Conservation (phyloP, 2,888 invertebrate genomes). For the Pediacus dermestoides region DNA sequence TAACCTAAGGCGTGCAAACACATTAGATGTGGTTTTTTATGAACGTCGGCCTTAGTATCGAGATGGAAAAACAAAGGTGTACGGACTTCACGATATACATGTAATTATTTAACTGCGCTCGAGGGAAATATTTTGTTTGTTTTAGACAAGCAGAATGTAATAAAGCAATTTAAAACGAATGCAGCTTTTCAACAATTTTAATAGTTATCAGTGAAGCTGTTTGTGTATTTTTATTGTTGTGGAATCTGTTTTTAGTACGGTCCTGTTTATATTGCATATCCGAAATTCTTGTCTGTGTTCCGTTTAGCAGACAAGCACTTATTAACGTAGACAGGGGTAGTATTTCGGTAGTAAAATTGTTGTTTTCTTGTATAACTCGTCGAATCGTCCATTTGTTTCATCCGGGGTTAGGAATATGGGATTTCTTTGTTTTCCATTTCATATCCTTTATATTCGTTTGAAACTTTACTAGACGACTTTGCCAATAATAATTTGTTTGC, state of each 20-base stretch:
- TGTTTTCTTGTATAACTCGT: slow-evolving; percentile 4
- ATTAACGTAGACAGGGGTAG: slow-evolving; percentile 15
- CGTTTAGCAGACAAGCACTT: slow-evolving; percentile 15
- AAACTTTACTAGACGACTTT: no score
- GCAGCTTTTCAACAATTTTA: no score
- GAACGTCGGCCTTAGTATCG: neutral
- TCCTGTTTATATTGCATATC: slow-evolving; percentile 15
- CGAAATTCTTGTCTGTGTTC: slow-evolving; percentile 15
- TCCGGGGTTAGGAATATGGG: slow-evolving; percentile 1
- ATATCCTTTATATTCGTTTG: no score
- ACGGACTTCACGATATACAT: slow-evolving; percentile 1
- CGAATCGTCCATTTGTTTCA: slow-evolving; percentile 7
- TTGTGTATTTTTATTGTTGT: no score
- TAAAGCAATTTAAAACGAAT: no score
- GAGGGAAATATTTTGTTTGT: slow-evolving; percentile 1
- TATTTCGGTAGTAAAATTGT: slow-evolving; percentile 12
- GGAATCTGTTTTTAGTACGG: slow-evolving; percentile 5
- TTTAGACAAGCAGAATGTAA: no score
- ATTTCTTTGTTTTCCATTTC: slow-evolving; percentile 6
- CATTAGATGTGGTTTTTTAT: neutral
- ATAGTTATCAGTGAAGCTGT: no score
- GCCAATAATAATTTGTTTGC: no score
- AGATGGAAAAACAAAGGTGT: slow-evolving; percentile 1
- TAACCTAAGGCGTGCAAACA: slow-evolving; percentile 2
- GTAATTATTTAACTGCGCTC: slow-evolving; percentile 1